Base-by-base conservation (phyloP, 2,113 vertebrate genomes). In the Heliornis fulica region DNA sequence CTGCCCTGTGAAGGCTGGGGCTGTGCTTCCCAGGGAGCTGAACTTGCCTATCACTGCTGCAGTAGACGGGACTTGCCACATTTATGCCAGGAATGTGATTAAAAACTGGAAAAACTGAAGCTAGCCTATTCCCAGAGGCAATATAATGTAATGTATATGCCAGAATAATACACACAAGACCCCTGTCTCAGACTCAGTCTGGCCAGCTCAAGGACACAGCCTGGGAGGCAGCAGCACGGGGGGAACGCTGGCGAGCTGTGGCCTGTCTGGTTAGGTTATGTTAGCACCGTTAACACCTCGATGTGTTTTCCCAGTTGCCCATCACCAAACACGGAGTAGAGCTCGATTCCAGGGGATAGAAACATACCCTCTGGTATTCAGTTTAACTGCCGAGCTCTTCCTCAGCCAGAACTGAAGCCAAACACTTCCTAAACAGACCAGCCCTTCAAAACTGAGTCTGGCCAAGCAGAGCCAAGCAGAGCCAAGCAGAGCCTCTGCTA, bases 41-140 rank as follows among this genome's bases (percentile, higher is more conserved):
- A 57, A 43, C 9, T 6, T 34, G 32, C 81, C 85, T 72, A 6
- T 32, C 12, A 5, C 59, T 10, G 40, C 89, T 87, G 87, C 83
- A 11, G 36, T 21, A 70, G 93, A 85, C 5, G 0, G 81, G 63
- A 14, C 78, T 92, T n/a, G 82, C 95, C 82, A 76, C 94, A 78
- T 96, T 90, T 93, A 93, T 95, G 96, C 94, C 90, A 94, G 94
- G 96, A 97, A 97, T 97, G 96, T 76, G 94, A 94, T 97, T 95
- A 89, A 96, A 97, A 94, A 13, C 81, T 95, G 94, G 91, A 96
- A 96, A 97, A 96, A 87, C 68, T 89, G 89, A 93, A 92, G 93
- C 85, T 69, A 77, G 90, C 68, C 56, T 90, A 46, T 80, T 86
- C 93, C 95, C 96, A 86, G 95, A 61, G 94, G 95, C 94, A 65